Evolutionary conservation across 2,797 vertebrate species (phyloP), one percentile per base, ranked within the genome.

Genomic region (Oceanodroma leucorhoa): DNA sequence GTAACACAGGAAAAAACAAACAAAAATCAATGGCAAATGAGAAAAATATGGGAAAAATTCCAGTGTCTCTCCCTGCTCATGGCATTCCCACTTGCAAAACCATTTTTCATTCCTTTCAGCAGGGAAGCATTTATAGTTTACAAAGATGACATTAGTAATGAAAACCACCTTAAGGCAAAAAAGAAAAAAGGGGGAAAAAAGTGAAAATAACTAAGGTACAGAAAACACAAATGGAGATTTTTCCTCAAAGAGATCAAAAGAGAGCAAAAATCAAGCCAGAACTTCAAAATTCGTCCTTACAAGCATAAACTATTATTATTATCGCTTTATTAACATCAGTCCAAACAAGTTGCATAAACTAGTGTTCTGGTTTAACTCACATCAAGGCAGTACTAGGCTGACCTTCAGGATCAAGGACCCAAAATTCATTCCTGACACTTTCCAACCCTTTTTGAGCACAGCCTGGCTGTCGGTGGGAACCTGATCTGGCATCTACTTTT

Each of bases 31-130:
- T 70, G 20, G 73, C 30, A 94, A 93, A 96, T 89, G 73, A 95
- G 60, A 93, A 96, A 91, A 95, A 86, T 41, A 87, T 89, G 90
- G 70, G 65, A 16, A 81, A 75, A 94, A 94, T 71, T 94, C 76
- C 90, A 87, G 34, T 58, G 54, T 93, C 67, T 89, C 51, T 89
- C 80, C 53, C n/a, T 72, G 50, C 54, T 87, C 22, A 67, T 70
- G 79, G 26, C 83, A 73, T 91, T 95, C 57, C 40, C 41, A 54
- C 66, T 93, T 91, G 40, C 57, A 94, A 89, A 95, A 46, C 27
- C 6, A 1, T 92, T 91, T 95, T 93, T 95, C 58, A 78, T 95
- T 94, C 58, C 41, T 91, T 96, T 96, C 90, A 95, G 79, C 65
- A 77, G 70, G 90, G 67, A 93, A 94, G 43, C 27, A 89, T 77